Evolutionary conservation across 2,888 invertebrate genomes (phyloP).

Genomic region (Osmoderma eremita): DNA sequence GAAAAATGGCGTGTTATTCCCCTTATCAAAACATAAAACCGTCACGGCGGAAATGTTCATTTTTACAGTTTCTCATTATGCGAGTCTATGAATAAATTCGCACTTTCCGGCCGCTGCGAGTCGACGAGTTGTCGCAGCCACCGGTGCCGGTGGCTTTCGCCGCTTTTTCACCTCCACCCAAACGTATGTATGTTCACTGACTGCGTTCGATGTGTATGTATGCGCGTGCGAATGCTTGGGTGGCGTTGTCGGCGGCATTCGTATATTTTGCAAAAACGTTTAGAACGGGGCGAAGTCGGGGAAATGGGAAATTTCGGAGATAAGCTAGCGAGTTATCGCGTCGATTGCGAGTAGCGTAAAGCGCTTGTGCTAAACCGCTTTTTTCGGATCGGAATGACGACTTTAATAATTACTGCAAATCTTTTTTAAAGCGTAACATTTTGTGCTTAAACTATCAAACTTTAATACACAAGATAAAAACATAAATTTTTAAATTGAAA

Average conservation of each 20-base stretch:
- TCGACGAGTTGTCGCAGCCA: not conserved
- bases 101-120: constrained; percentile 58
- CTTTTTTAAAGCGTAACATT: no score
- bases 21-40: constrained; percentile 67
- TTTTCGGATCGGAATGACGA: no score
- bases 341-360: no score
- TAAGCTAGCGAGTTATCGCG: not conserved
- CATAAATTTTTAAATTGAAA: no score
- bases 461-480: no score
- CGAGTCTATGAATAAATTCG: constrained; percentile 68
- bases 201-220: not conserved
- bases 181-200: not conserved
- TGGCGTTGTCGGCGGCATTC: not conserved
- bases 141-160: constrained; percentile 5
- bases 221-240: not conserved
- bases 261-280: constrained; percentile 9
- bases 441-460: no score
- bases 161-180: not conserved
- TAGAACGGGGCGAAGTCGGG: not conserved
- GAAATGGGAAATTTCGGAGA: constrained; percentile 9
- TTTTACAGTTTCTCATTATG: constrained; percentile 69
- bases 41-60: constrained; percentile 66
- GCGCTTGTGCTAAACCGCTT: no score
- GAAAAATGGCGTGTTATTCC: constrained; percentile 63
- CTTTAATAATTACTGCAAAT: no score